Percentiles rank a stretch among this genome's conserved stretches.
These are phyloP conservation scores for Sitta carolinensis DNA, from an alignment of 2,797 vertebrate species.

Conservation along the genomic window DNA sequence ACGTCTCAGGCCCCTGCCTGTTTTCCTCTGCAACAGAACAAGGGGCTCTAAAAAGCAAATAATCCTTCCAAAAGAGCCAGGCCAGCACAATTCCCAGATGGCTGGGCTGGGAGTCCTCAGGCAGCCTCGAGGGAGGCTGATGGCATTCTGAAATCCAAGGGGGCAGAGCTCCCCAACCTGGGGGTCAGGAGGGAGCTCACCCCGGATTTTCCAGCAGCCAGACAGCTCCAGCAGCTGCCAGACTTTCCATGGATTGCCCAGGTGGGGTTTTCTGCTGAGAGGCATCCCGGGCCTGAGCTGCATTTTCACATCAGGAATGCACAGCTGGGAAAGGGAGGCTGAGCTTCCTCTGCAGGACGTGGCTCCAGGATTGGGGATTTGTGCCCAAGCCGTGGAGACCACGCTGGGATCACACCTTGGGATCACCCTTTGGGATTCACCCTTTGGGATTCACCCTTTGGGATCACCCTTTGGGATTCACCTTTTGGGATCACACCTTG, in stretches of 20 bases:
- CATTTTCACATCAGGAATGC: slow-evolving; percentile 31
- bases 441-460: neutral
- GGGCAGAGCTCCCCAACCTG: neutral
- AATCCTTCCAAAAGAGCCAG: neutral
- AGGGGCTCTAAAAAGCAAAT: neutral
- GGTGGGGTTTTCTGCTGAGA: neutral
- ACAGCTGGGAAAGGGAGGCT: slow-evolving; percentile 17
- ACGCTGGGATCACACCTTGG: no score
- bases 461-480: no score
- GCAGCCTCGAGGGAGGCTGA: neutral
- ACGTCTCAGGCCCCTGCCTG: neutral
- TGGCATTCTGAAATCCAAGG: neutral
- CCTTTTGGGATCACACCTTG: neutral
- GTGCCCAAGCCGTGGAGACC: neutral
- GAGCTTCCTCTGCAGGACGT: neutral
- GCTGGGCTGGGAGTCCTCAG: neutral
- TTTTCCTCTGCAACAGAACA: slow-evolving; percentile 25
- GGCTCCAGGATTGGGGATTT: neutral
- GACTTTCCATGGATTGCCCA: neutral
- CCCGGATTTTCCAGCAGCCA: neutral
- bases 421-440: no score
- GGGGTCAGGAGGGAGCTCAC: neutral
- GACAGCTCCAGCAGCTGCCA: neutral
- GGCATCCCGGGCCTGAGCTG: neutral
- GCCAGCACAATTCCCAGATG: neutral